Conservation (phyloP, 92 coral and sea anemone species). For the Parazoanthus atlanticus region DNA sequence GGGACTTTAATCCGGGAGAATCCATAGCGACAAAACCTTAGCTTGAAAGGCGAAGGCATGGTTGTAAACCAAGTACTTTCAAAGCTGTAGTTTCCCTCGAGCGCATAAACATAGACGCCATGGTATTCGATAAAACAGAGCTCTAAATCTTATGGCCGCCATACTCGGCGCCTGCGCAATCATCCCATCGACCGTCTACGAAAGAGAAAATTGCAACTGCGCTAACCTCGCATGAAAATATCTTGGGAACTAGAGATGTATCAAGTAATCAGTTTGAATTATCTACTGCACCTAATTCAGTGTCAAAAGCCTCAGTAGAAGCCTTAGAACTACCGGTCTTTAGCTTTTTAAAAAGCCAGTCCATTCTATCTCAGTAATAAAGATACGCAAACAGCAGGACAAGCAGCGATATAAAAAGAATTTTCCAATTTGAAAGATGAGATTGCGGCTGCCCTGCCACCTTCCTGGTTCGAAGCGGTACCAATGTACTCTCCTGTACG, state of each 20-base stretch:
- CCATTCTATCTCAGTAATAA: not conserved
- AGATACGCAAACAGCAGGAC: constrained; percentile 8
- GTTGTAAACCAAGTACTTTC: constrained; percentile 25
- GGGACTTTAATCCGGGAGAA: not conserved
- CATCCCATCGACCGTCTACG: no score
- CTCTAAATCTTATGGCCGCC: no score
- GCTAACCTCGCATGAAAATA: no score
- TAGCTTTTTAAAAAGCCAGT: no score
- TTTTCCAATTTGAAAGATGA: not conserved
- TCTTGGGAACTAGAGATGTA: no score
- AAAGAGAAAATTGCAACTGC: no score
- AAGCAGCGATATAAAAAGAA: not conserved
- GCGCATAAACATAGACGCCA: constrained; percentile 8
- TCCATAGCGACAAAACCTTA: not conserved
- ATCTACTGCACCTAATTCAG: no score
- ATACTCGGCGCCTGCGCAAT: no score
- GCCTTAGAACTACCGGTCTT: no score
- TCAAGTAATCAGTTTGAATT: no score
- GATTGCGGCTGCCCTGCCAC: not conserved
- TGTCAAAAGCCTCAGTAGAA: no score
- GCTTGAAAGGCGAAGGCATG: constrained; percentile 3
- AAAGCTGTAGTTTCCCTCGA: constrained; percentile 23
- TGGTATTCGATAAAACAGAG: constrained; percentile 3
- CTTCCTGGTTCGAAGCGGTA: constrained; percentile 16
- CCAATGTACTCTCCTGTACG: constrained; percentile 53